Conservation (phyloP, 2,113 vertebrate genomes). For the Bucco capensis region DNA sequence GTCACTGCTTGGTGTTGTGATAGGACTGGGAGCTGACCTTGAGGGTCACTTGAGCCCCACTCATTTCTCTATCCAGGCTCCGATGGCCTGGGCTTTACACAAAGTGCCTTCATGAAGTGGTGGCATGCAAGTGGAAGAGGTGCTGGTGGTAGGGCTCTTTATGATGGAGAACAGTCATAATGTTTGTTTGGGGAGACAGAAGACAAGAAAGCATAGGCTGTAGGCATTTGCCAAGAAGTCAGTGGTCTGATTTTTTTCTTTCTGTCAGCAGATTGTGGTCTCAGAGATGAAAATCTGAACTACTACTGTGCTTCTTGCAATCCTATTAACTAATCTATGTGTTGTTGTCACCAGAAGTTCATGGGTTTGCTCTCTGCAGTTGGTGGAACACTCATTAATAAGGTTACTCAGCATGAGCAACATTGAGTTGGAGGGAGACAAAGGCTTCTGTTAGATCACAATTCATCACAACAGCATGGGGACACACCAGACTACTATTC, state of each 20-base stretch:
- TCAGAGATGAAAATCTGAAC: background rate
- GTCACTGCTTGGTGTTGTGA: background rate
- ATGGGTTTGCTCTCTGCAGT: background rate
- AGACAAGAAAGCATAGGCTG: background rate
- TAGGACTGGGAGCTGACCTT: background rate
- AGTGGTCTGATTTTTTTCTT: background rate
- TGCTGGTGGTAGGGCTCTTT: background rate
- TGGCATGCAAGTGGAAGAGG: background rate
- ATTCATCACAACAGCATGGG: background rate
- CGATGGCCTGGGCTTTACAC: background rate
- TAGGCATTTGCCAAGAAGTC: background rate
- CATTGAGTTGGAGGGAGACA: background rate
- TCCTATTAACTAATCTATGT: background rate
- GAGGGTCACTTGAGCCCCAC: background rate
- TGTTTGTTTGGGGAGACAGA: background rate
- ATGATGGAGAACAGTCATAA: background rate
- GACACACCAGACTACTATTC: background rate
- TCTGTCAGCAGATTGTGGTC: background rate
- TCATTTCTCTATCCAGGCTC: background rate
- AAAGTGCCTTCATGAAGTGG: background rate
- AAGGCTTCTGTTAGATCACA: background rate
- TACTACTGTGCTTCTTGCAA: background rate
- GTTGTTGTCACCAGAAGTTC: background rate
- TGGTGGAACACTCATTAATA: background rate
- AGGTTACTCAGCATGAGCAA: background rate